Evolutionary conservation across 2,888 invertebrate species (phyloP), one percentile per base, ranked within the genome.

Genomic region (Platerodrilus igneus): DNA sequence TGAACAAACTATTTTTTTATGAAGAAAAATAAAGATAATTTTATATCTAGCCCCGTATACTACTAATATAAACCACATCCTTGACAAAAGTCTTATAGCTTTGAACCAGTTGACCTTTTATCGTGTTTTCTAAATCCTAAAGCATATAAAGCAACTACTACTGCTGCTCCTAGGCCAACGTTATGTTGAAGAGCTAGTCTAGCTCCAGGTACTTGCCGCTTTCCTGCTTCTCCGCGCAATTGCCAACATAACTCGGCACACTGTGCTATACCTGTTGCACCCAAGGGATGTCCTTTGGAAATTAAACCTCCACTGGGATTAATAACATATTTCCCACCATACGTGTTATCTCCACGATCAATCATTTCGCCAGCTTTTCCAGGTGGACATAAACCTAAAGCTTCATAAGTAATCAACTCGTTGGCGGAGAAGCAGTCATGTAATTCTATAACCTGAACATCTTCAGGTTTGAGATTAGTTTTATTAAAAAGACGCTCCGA

Each of bases 291-390:
- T 0, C 95, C 96, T 69, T 97, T 99, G 1, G 96, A 95, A 47
- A 97, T 96, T 26, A 99, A 77, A n/a, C 97, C 97, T 31, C 96
- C 97, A 61, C 95, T 95, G 0, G 99, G 99, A 70, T 99, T 99
- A 8, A 99, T 77, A 3, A 99, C 97, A 64, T 85, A 93, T 64
- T 87, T 86, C 13, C 99, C 99, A 18, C 97, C 87, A 58, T 99
- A 99, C 0, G 97, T 99, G 65, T 97, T 99, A 63, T 96, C 87
- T 1, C 91, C 93, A 3, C 82, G 76, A 66, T 99, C 97, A 48
- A 99, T 81, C 47, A 99, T 76, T 57, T 87, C 86, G 7, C 87
- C 93, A 1, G 90, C 96, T 68, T 91, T 82, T 11, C 96, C 96
- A 51, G 79, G 82, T n/a, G 81, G 78, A 62, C 96, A 96, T 4